Base-by-base conservation (phyloP, 2,888 invertebrate species). In the Acanthosoma haemorrhoidale region DNA sequence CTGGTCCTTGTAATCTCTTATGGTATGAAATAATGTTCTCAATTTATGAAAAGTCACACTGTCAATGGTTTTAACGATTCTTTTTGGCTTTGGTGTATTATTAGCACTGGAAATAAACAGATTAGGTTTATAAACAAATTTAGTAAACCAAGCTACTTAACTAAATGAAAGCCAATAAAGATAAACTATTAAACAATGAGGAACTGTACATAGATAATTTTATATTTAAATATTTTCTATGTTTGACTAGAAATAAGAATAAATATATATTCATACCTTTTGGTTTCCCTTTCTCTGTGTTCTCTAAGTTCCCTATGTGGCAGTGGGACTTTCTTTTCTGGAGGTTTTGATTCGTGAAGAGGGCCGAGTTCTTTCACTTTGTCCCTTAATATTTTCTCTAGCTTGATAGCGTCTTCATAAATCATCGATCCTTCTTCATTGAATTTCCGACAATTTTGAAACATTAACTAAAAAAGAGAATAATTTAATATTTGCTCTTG, bases 381-480 rank as follows among this genome's bases (percentile, higher is more conserved):
- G 71, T 92, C 91, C 79, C 88, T 87, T 74, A 97, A 82, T 5
- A 92, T 87, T 73, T 88, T 87, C 78, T 97, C 96, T 68, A 98
- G 82, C 31, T 89, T 86, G 77, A 89, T 92, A 2, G 97, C 96
- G 81, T 97, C 97, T 76, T 95, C 93, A 77, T 94, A 96, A 75
- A 99, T 96, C 79, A 91, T 88, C 0, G 97, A 98, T 9, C 92
- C 91, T 80, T 96, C 93, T 80, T 98, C 97, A 79, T 99, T 99
- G 80, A 94, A 99, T 75, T 92, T 92, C 0, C 96, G 90, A 77
- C 98, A 98, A 81, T 99, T 99, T 70, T 89, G 87, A 81, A 99
- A 98, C 96, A 99, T 96, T n/a, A 96, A 83, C 75, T 91, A 84
- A 15, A 43, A 69, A 58, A n/a, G 25, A 66, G 51, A 69, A 25